Conservation (phyloP, 2,113 vertebrate genomes). For the Mesitornis unicolor region DNA sequence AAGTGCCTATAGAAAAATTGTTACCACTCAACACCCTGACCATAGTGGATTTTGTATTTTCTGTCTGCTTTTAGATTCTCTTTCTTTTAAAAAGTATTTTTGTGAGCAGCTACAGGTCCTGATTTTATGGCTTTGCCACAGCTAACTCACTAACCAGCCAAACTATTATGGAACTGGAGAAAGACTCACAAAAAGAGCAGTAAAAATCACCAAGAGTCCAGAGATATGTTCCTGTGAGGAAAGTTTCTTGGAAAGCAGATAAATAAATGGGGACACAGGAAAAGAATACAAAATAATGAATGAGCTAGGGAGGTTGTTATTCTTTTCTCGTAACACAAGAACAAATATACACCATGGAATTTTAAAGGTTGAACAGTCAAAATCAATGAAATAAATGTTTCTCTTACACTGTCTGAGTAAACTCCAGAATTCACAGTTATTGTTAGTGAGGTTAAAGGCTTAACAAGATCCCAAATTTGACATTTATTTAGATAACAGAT, state of each 20-base stretch:
- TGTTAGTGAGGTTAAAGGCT: background rate
- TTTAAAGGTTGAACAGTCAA: constrained; percentile 43
- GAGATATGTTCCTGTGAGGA: background rate
- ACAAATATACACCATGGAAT: constrained; percentile 1
- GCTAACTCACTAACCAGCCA: background rate
- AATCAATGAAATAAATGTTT: constrained; percentile 38
- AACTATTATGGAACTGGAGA: background rate
- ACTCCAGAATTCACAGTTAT: constrained; percentile 16
- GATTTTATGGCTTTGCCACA: background rate
- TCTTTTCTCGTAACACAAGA: constrained; percentile 15
- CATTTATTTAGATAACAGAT: constrained; percentile 55
- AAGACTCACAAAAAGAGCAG: background rate
- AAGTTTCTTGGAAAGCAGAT: background rate
- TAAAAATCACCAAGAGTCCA: background rate
- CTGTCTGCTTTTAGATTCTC: background rate
- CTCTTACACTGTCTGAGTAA: constrained; percentile 22
- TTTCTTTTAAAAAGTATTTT: background rate
- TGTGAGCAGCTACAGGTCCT: background rate
- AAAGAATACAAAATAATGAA: background rate
- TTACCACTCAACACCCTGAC: background rate
- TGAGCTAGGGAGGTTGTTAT: background rate
- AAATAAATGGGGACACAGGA: background rate
- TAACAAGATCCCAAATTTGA: constrained; percentile 42
- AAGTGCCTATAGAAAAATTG: background rate
- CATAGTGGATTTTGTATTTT: background rate